Evolutionary conservation across 2,113 vertebrate species (phyloP).

Genomic region (Notothenia coriiceps): DNA sequence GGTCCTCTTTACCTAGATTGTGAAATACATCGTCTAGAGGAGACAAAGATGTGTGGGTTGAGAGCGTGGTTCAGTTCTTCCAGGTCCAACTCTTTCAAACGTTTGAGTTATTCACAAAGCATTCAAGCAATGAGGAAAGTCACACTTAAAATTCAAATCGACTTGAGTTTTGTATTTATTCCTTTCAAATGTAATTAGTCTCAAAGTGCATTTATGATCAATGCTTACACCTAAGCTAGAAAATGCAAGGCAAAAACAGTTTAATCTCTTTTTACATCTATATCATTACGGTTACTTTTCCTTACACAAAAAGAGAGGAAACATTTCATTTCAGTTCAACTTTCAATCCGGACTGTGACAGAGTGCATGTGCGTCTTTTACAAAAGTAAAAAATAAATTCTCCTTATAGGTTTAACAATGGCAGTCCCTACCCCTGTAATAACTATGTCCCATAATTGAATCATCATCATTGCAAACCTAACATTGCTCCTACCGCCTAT

Average conservation of each 20-base stretch:
- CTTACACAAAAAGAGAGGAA: not conserved
- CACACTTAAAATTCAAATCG: not conserved
- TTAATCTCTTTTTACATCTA: too few species aligned
- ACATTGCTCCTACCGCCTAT: conserved; percentile 53
- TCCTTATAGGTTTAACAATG: not conserved
- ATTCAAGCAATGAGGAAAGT: not conserved
- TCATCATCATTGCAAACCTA: conserved; percentile 47
- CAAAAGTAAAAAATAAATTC: not conserved
- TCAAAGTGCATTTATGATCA: too few species aligned
- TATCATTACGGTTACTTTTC: not conserved
- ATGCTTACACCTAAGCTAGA: not conserved
- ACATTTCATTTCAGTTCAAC: not conserved
- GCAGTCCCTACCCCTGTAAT: not conserved
- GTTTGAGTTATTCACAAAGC: not conserved
- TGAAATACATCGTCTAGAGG: conserved; percentile 94
- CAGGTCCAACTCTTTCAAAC: not conserved
- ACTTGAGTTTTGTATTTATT: too few species aligned
- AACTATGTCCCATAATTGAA: not conserved
- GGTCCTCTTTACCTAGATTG: conserved; percentile 92
- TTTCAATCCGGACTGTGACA: not conserved
- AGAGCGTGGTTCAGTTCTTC: conserved; percentile 1
- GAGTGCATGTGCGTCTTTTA: not conserved
- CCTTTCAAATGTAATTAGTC: not conserved
- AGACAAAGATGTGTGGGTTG: conserved; percentile 21
- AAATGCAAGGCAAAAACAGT: too few species aligned